These are phyloP conservation scores for Phania funesta DNA, from an alignment of 2,888 invertebrate species.

Conservation along the genomic window DNA sequence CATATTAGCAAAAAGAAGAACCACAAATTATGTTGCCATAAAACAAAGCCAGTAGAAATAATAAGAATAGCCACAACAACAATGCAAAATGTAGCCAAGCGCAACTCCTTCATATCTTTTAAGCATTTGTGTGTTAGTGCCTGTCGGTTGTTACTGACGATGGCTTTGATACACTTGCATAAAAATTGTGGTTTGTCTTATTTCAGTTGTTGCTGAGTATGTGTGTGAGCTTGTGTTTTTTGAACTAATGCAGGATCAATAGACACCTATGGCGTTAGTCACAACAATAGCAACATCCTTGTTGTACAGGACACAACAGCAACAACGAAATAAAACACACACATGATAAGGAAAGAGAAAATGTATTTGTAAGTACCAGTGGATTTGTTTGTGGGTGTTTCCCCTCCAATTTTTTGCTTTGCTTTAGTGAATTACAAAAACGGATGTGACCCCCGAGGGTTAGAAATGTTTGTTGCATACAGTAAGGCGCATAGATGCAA, in stretches of 20 bases:
- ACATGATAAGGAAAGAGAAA: conserved; percentile 16
- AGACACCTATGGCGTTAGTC: conserved; percentile 68
- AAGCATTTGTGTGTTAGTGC: not conserved
- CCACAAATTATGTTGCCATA: conserved; percentile 50
- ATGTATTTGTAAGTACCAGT: not conserved
- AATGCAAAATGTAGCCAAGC: not conserved
- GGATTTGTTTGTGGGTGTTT: not conserved
- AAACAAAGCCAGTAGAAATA: not conserved
- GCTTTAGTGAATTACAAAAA: conserved; percentile 54
- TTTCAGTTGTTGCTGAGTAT: conserved; percentile 8
- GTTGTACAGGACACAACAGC: not conserved
- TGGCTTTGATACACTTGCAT: conserved; percentile 36
- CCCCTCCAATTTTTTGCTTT: not conserved
- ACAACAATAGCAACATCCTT: conserved; percentile 49
- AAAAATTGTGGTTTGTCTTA: conserved; percentile 46
- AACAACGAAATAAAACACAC: conserved; percentile 28
- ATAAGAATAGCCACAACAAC: not conserved
- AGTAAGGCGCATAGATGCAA: conserved; percentile 62
- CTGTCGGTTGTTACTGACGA: conserved; percentile 30
- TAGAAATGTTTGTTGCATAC: conserved; percentile 66
- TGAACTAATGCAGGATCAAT: conserved; percentile 68
- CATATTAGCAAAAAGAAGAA: conserved; percentile 43
- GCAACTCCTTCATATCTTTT: conserved; percentile 13
- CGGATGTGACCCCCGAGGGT: conserved; percentile 68
- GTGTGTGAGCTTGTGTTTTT: conserved; percentile 7